phyloP scores from a whole-genome alignment of 2,888 invertebrate genomes.

The Blera fallax region DNA sequence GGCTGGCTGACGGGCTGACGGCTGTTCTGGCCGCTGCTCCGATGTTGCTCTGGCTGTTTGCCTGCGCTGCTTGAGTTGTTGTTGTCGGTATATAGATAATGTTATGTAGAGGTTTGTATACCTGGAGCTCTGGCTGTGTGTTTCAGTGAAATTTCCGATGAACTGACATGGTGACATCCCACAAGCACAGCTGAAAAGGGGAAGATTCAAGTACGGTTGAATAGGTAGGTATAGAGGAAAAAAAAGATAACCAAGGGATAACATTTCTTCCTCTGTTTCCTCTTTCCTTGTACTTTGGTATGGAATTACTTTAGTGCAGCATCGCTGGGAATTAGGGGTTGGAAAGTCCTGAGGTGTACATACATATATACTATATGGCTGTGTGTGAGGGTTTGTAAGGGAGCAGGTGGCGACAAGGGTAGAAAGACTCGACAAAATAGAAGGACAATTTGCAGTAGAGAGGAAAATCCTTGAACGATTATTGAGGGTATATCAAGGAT shows the following conservation, averaged over 20 bases:
- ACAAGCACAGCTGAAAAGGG: constrained; percentile 16
- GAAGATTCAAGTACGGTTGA: constrained; percentile 45
- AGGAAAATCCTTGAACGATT: constrained; percentile 29
- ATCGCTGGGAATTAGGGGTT: constrained; percentile 18
- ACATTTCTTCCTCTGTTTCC: constrained; percentile 23
- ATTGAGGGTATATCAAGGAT: constrained; percentile 8
- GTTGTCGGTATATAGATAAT: constrained; percentile 31
- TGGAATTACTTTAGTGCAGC: constrained; percentile 7
- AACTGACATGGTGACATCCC: constrained; percentile 42
- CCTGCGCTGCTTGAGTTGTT: constrained; percentile 30
- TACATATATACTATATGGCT: neutral
- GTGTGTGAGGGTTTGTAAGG: neutral
- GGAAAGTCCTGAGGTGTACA: constrained; percentile 43
- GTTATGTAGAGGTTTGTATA: constrained; percentile 40
- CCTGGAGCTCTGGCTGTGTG: constrained; percentile 24
- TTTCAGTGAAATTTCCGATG: constrained; percentile 62
- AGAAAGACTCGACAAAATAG: neutral
- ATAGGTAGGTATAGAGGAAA: constrained; percentile 57
- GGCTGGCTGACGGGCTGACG: constrained; percentile 49
- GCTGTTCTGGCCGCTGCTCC: constrained; percentile 47
- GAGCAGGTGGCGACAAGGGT: neutral
- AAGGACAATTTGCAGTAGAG: neutral
- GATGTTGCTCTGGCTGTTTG: constrained; percentile 34
- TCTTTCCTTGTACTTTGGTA: neutral
- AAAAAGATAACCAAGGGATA: constrained; percentile 58